A percentile compares a stretch with the other conserved stretches of the same genome.
Conservation (phyloP, 2,113 vertebrate genomes). For the Gambusia holbrooki region DNA sequence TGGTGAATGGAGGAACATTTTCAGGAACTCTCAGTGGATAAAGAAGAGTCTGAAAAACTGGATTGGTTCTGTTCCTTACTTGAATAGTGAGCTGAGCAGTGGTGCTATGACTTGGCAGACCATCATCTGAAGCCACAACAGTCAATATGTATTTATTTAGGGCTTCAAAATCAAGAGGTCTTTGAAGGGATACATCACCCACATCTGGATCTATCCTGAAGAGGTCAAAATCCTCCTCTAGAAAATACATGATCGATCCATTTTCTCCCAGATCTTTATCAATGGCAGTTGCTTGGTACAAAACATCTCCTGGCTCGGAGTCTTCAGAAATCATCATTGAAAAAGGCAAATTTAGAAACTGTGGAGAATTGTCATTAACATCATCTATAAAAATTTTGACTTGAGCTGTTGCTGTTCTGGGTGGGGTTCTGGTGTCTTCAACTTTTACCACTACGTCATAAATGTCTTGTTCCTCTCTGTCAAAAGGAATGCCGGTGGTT, state of each 20-base stretch:
- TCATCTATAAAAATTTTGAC: constrained; percentile 90
- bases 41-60: constrained; percentile 90
- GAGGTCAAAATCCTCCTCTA: constrained; percentile 89
- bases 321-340: constrained; percentile 87
- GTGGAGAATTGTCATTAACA: constrained; percentile 89
- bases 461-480: constrained; percentile 85
- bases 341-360: constrained; percentile 90
- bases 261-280: constrained; percentile 90
- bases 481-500: constrained; percentile 87
- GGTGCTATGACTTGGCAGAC: constrained; percentile 80
- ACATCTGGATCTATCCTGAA: constrained; percentile 91
- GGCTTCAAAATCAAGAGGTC: constrained; percentile 90
- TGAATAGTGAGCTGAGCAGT: constrained; percentile 86
- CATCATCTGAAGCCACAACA: constrained; percentile 87
- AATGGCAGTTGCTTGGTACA: constrained; percentile 89
- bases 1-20: constrained; percentile 88
- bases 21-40: constrained; percentile 93
- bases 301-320: constrained; percentile 90
- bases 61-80: constrained; percentile 92
- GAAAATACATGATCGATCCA: constrained; percentile 83
- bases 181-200: constrained; percentile 91
- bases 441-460: constrained; percentile 87
- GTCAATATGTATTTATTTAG: constrained; percentile 89
- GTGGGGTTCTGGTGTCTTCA: constrained; percentile 84
- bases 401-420: constrained; percentile 83